Percentiles rank a stretch among this genome's conserved stretches.
phyloP scores from a whole-genome alignment of 1,140 invertebrate genomes.

The Drosophila mojavensis region DNA sequence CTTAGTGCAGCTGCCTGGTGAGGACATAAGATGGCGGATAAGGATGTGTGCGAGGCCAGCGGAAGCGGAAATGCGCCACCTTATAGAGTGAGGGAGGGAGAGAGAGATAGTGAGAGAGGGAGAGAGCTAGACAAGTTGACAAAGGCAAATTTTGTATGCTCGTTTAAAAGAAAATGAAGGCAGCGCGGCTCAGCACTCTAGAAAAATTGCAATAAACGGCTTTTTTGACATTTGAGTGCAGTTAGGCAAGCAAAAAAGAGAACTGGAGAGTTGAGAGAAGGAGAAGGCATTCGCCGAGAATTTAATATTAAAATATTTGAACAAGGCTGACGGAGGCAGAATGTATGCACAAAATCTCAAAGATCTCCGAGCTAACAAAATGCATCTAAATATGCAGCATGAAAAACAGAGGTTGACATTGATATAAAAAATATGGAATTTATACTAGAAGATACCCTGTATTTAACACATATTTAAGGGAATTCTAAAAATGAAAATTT shows the following conservation, averaged over 20 bases:
- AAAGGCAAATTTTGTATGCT: constrained; percentile 47
- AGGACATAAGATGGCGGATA: constrained; percentile 4
- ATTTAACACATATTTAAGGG: background rate
- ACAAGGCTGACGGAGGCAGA: constrained; percentile 23
- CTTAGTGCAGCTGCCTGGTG: constrained; percentile 48
- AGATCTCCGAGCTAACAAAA: constrained; percentile 23
- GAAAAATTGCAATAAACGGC: constrained; percentile 56
- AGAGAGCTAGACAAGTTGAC: constrained; percentile 53
- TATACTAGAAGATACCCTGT: background rate
- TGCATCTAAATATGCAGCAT: constrained; percentile 30
- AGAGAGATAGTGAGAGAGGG: background rate
- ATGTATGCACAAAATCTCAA: background rate
- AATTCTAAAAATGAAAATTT: background rate
- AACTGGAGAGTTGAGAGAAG: background rate
- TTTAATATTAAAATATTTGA: constrained; percentile 65
- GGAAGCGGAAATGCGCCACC: constrained; percentile 47
- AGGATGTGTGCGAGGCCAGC: constrained; percentile 38
- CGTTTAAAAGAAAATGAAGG: constrained; percentile 27
- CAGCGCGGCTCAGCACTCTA: constrained; percentile 40
- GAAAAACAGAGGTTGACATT: background rate
- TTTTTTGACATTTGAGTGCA: constrained; percentile 25
- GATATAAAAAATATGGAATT: background rate
- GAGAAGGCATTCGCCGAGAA: constrained; percentile 20
- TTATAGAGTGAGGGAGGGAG: constrained; percentile 2
- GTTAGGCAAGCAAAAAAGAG: background rate